Base-by-base conservation (phyloP, 2,113 vertebrate species). In the Callospermophilus lateralis region DNA sequence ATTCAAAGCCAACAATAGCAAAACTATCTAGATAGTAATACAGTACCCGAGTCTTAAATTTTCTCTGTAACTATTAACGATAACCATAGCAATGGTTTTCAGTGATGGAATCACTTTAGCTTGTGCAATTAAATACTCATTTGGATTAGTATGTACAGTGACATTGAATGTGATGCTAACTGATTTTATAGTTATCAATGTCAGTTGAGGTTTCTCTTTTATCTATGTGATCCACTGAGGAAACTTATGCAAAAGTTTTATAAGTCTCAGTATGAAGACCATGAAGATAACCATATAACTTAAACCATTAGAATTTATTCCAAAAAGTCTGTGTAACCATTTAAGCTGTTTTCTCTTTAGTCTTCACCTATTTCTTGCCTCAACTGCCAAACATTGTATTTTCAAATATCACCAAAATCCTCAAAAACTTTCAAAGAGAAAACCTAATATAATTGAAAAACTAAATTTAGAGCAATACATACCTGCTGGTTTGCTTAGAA, bases 41-140 rank as follows among this genome's bases (percentile, higher is more conserved):
- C 53, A 98, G 72, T 94, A 96, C 98, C 95, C 93, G 84, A 98
- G 98, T 99, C 89, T 89, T 97, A 98, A 98, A 98, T 98, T 98
- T 98, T 98, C 97, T 97, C 97, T 98, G 98, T 97, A 99, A 98
- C 98, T 98, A 96, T 96, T 98, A 97, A 98, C 98, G 97, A 98
- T 97, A 98, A 97, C 97, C 96, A 93, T 95, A 97, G 98, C 97
- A 98, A 98, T 98, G 89, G 97, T 98, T 98, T 94, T 97, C 97
- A 96, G 85, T 91, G 87, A 98, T 88, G 30, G 97, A 97, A 98
- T 98, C 90, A 92, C 94, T 98, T 98, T 93, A 76, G 53, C 79
- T 42, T 80, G 12, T 63, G 13, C 17, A 30, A 30, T 84, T 97
- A 98, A 98, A 97, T 95, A 98, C 97, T 97, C 97, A 92, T 84